phyloP scores from a whole-genome alignment of 2,113 vertebrate genomes.

The Pristiophorus japonicus region DNA sequence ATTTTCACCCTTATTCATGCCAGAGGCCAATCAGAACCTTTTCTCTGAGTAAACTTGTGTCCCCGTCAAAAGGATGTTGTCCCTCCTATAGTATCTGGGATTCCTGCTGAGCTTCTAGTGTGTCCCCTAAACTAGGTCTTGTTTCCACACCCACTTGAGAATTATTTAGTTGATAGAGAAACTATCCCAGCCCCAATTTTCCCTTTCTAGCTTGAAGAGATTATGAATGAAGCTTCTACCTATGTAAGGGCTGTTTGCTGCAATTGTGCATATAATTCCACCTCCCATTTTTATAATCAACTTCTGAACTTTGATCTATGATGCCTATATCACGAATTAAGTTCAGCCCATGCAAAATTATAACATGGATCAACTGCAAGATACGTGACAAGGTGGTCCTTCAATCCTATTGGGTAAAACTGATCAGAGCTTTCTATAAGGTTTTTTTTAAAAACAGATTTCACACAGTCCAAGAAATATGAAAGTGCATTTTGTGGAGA shows the following conservation, averaged over 20 bases:
- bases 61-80: not conserved
- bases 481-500: not conserved
- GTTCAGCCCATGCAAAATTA: not conserved
- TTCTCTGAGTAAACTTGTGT: not conserved
- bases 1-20: not conserved
- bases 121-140: not conserved
- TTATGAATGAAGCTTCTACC: not conserved
- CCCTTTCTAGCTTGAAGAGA: not conserved
- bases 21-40: not conserved
- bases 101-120: not conserved
- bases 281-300: not conserved
- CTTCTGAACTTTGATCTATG: not conserved
- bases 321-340: not conserved
- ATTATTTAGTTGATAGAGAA: not conserved
- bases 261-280: not conserved
- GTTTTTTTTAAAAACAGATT: not conserved
- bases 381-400: too few relatives aligned
- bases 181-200: not conserved
- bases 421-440: not conserved
- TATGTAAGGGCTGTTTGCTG: not conserved
- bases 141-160: not conserved
- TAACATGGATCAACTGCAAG: too few relatives aligned
- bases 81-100: too few relatives aligned
- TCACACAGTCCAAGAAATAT: not conserved
- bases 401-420: not conserved